Percentiles rank a stretch among this genome's conserved stretches.
Evolutionary conservation across 2,113 vertebrate species (phyloP).

Genomic region (Myrmecophaga tridactyla): DNA sequence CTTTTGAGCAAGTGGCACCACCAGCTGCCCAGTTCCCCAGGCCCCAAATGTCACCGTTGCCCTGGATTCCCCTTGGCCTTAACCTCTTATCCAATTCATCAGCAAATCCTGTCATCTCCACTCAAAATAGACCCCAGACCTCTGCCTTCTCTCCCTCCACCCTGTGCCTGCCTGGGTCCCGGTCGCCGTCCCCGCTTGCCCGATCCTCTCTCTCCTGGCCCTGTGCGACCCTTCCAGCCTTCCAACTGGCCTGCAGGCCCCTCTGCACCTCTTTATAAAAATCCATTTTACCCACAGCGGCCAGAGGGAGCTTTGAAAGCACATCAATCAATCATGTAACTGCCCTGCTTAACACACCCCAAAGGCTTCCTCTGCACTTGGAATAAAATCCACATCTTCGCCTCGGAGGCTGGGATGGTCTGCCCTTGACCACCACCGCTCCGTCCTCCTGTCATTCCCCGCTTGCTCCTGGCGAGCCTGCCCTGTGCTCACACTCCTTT

Average conservation of each 20-base stretch:
- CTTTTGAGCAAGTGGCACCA: fast-evolving
- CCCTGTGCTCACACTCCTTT: neutral
- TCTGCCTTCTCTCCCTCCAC: neutral
- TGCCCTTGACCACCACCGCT: fast-evolving
- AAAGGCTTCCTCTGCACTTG: fast-evolving
- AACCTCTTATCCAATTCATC: fast-evolving
- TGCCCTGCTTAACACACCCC: neutral
- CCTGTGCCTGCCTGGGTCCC: too few relatives aligned
- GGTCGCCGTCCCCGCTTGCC: fast-evolving
- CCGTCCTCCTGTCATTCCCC: fast-evolving
- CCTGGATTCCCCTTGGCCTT: neutral
- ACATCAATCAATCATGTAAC: neutral
- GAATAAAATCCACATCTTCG: neutral
- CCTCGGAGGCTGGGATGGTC: fast-evolving
- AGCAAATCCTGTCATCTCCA: neutral
- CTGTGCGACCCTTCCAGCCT: neutral
- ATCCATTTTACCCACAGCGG: neutral
- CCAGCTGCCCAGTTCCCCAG: too few relatives aligned
- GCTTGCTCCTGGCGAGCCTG: neutral
- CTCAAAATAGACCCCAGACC: neutral
- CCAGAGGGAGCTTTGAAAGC: neutral
- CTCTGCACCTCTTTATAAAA: neutral
- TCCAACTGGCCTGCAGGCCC: fast-evolving
- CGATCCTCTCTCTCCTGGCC: too few relatives aligned
- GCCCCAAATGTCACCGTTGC: fast-evolving